Percentiles rank a stretch among this genome's conserved stretches.
Conservation (phyloP, 2,888 invertebrate genomes). For the Drosophila ustulata region DNA sequence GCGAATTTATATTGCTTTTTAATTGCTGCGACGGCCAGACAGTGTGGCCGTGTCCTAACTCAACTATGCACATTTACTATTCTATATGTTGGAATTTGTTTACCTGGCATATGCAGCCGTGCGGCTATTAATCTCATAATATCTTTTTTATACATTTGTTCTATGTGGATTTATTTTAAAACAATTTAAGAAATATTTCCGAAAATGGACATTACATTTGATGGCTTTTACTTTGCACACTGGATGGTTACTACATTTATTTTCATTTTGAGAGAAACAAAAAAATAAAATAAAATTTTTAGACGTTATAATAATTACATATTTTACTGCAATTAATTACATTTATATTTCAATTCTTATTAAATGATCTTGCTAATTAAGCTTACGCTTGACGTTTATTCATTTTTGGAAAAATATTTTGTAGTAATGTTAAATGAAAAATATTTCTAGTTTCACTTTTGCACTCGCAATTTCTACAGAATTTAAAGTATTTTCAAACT, state of each 20-base stretch:
- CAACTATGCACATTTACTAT: not conserved
- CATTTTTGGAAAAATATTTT: too few species aligned
- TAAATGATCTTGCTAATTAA: too few species aligned
- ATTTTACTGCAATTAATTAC: not conserved
- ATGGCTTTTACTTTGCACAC: not conserved
- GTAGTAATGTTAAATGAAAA: too few species aligned
- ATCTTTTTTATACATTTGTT: conserved; percentile 15
- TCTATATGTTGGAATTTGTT: not conserved
- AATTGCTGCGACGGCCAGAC: conserved; percentile 51
- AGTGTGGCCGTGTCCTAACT: conserved; percentile 9
- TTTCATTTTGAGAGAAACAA: too few species aligned
- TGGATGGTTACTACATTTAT: too few species aligned
- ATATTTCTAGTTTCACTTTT: too few species aligned
- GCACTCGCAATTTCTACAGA: not conserved
- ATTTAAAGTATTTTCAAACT: not conserved
- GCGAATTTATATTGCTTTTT: conserved; percentile 70
- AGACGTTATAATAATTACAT: not conserved
- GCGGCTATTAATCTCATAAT: conserved; percentile 30
- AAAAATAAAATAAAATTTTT: too few species aligned
- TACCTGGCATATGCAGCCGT: conserved; percentile 44
- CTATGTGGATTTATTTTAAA: conserved; percentile 14
- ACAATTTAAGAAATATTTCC: conserved; percentile 33
- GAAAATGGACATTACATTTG: conserved; percentile 13
- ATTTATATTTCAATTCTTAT: too few species aligned
- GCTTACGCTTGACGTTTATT: too few species aligned